These are phyloP conservation scores for Notiomystis cincta DNA, from an alignment of 2,113 vertebrate genomes.

Conservation along the genomic window DNA sequence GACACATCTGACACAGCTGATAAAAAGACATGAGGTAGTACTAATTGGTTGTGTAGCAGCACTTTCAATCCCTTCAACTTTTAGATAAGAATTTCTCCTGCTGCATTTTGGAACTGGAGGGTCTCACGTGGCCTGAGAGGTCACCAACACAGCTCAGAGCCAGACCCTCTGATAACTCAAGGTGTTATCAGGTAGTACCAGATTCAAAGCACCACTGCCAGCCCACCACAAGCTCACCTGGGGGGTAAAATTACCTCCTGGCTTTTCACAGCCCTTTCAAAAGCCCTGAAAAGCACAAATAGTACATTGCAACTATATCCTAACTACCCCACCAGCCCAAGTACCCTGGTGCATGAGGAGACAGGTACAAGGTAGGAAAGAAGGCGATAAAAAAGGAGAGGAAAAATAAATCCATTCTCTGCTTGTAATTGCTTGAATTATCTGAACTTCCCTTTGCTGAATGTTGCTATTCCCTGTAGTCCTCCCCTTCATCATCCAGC, in stretches of 20 bases:
- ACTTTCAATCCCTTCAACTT: not conserved
- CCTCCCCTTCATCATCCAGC: not conserved
- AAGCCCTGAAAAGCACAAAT: not conserved
- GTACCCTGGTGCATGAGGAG: not conserved
- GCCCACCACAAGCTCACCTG: not conserved
- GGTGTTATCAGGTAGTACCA: not conserved
- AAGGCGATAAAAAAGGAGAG: not conserved
- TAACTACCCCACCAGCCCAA: not conserved
- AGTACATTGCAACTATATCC: not conserved
- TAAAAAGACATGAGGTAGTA: not conserved
- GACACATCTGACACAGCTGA: not conserved
- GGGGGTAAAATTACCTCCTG: not conserved
- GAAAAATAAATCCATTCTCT: not conserved
- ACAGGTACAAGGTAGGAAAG: not conserved
- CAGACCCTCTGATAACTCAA: not conserved
- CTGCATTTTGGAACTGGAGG: not conserved
- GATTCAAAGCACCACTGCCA: not conserved
- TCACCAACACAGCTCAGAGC: fast-evolving
- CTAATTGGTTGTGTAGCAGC: not conserved
- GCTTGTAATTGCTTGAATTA: not conserved
- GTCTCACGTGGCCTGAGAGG: not conserved
- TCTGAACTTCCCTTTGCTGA: not conserved
- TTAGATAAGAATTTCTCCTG: not conserved
- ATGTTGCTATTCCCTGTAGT: not conserved
- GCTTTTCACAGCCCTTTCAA: not conserved